Conservation (phyloP, 2,888 invertebrate genomes). For the Leptura quadrifasciata region DNA sequence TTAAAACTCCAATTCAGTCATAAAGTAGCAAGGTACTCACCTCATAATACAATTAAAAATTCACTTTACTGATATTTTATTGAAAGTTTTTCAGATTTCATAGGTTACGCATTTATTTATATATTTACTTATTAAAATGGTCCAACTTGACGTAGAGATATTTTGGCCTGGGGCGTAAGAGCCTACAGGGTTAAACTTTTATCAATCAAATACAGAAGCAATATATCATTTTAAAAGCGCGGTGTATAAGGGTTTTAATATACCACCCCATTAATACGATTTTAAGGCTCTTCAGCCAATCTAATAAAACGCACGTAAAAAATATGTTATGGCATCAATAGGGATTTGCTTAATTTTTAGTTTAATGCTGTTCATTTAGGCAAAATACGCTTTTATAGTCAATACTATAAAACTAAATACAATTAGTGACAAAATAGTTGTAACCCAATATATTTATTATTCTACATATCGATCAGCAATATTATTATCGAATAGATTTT, state of each 20-base stretch:
- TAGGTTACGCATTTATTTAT: neutral
- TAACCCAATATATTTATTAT: too few species aligned
- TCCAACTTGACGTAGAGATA: constrained; percentile 45
- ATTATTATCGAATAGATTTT: too few species aligned
- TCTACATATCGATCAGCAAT: too few species aligned
- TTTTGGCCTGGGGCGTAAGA: constrained; percentile 29
- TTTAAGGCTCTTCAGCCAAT: constrained; percentile 54
- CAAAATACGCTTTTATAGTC: neutral
- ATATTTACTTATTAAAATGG: constrained; percentile 40
- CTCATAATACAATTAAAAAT: too few species aligned
- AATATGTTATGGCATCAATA: constrained; percentile 42
- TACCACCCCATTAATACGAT: constrained; percentile 55
- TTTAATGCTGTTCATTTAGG: neutral
- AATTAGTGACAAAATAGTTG: neutral
- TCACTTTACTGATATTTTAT: too few species aligned
- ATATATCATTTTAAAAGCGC: constrained; percentile 56
- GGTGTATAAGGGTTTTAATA: constrained; percentile 52
- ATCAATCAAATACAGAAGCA: constrained; percentile 56
- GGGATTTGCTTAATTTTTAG: constrained; percentile 36
- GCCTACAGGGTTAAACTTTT: constrained; percentile 54
- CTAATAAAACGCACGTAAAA: constrained; percentile 50
- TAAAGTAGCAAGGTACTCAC: too few species aligned
- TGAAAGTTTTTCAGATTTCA: too few species aligned
- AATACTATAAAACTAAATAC: neutral
- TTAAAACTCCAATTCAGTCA: too few species aligned